Conservation (phyloP, 2,888 invertebrate genomes). For the Cerastis rubricosa region DNA sequence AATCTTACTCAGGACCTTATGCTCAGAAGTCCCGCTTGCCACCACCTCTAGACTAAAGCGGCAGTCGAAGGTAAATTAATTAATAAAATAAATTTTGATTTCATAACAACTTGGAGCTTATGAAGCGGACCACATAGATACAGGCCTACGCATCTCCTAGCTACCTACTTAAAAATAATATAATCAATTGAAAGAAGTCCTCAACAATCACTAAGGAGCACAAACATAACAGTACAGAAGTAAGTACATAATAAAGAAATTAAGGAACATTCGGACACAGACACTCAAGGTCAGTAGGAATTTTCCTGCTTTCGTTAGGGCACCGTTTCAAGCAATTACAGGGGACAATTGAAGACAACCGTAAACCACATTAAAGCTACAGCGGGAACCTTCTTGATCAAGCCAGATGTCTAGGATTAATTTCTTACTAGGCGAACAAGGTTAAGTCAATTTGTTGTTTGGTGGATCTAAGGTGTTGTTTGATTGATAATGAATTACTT, state of each 20-base stretch:
- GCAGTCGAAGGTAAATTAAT: no score
- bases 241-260: conserved; percentile 13
- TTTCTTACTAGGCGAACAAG: conserved; percentile 39
- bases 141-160: no score
- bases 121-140: no score
- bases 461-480: neutral
- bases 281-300: conserved; percentile 59
- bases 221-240: neutral
- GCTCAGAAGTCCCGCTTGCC: no score
- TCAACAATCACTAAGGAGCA: neutral
- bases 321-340: conserved; percentile 69
- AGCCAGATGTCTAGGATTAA: conserved; percentile 49
- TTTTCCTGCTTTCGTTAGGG: conserved; percentile 58
- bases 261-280: conserved; percentile 35
- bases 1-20: no score
- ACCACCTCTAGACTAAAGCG: no score
- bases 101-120: neutral
- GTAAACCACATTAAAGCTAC: conserved; percentile 69
- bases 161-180: neutral
- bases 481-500: neutral
- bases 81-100: neutral
- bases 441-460: conserved; percentile 34
- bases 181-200: neutral
- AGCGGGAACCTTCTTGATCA: conserved; percentile 44
- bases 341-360: conserved; percentile 64